Base-by-base conservation (phyloP, 2,113 vertebrate species). In the Morone chrysops region DNA sequence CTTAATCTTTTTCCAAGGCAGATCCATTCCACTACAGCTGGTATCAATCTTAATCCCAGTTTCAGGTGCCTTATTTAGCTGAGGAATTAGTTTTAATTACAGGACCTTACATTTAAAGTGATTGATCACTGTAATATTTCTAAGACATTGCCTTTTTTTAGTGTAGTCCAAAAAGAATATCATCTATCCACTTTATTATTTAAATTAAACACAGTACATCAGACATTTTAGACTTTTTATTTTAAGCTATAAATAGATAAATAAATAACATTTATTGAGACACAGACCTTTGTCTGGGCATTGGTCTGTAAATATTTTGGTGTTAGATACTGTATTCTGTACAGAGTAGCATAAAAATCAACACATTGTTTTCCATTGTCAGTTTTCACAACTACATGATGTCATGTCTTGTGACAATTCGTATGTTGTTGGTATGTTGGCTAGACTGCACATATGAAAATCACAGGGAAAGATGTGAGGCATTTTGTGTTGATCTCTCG, bases 41-140 rank as follows among this genome's bases (percentile, higher is more conserved):
- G 63, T 87, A 92, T 93, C 89, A 90, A 89, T 92, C 90, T 86
- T 87, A 63, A 78, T 88, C 70, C 59, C 74, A 63, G 53, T 87
- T 90, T 85, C 82, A 71, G 72, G 56, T 79, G 69, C 84, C 78
- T 91, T 80, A 83, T 84, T 87, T 81, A 78, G 56, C 84, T 10
- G 12, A 74, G 75, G 78, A 88, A 89, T 93, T 93, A 80, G 74
- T 94, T 90, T 86, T 91, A 92, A 94, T 94, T 91, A 90, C 69
- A 38, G 22, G 31, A 60, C 45, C 71, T 82, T 66, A 81, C 82
- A 82, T 84, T 53, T 72, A 82, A 91, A 93, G 92, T 76, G 89
- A 93, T 90, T 87, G 57, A 90, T 78, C 57, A 60, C 31, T 73
- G 57, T 67, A 80, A 85, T 86, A 40, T 73, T 75, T 69, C 63